These are phyloP conservation scores for Megalops cyprinoides DNA, from an alignment of 2,797 vertebrate species.

Conservation along the genomic window DNA sequence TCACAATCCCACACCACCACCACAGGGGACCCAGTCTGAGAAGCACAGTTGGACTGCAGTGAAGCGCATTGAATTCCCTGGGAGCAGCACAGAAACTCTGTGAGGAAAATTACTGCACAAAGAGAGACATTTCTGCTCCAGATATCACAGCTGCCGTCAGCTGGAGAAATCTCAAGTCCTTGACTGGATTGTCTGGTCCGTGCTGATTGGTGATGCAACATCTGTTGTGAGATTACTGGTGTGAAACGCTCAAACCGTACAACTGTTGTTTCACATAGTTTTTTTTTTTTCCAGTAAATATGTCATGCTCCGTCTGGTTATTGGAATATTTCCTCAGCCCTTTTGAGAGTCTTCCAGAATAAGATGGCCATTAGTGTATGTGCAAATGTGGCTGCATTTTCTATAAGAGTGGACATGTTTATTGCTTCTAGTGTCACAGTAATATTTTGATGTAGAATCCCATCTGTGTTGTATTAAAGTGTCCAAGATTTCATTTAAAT, in stretches of 20 bases:
- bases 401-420: neutral
- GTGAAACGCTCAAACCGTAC: neutral
- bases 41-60: conserved; percentile 54
- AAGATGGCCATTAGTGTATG: neutral
- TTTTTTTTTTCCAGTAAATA: conserved; percentile 5
- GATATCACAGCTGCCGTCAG: neutral
- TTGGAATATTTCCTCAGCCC: neutral
- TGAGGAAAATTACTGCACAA: conserved; percentile 38
- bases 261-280: conserved; percentile 13
- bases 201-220: neutral
- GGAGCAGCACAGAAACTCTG: conserved; percentile 2
- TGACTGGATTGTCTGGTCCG: conserved; percentile 4
- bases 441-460: conserved; percentile 9
- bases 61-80: conserved; percentile 50
- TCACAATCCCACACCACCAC: conserved; percentile 47
- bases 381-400: conserved; percentile 1
- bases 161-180: conserved; percentile 23
- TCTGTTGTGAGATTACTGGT: conserved; percentile 24
- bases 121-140: conserved; percentile 42
- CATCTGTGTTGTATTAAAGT: neutral
- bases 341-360: conserved; percentile 20
- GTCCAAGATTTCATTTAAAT: neutral
- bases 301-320: neutral
- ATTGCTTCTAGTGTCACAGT: neutral
- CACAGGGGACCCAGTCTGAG: conserved; percentile 52